Conservation (phyloP, 2,888 invertebrate species). For the Conops quadrifasciatus region DNA sequence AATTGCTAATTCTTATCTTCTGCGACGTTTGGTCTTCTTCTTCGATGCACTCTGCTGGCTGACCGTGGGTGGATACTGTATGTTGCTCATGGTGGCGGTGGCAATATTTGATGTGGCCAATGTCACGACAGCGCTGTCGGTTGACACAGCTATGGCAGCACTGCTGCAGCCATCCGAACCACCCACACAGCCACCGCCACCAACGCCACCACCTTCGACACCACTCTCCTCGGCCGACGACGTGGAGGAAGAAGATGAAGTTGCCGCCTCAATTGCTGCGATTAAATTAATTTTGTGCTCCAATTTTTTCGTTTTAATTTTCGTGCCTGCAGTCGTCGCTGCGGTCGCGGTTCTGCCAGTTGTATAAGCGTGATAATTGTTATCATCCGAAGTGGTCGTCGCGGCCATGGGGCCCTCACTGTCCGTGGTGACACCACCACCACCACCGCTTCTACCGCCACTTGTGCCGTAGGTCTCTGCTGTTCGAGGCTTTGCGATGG, state of each 20-base stretch:
- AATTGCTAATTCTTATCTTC: conserved; percentile 66
- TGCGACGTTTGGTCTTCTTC: conserved; percentile 65
- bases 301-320: conserved; percentile 58
- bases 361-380: conserved; percentile 39
- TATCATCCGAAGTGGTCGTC: conserved; percentile 57
- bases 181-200: conserved; percentile 24
- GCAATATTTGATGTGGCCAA: conserved; percentile 21
- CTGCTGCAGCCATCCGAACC: not conserved
- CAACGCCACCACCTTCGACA: conserved; percentile 40
- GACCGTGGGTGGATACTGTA: conserved; percentile 13
- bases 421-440: conserved; percentile 52
- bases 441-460: conserved; percentile 39
- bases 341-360: conserved; percentile 33
- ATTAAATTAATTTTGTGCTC: conserved; percentile 61
- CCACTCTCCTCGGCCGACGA: conserved; percentile 60
- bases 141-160: conserved; percentile 22
- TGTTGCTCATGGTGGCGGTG: conserved; percentile 13
- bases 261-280: conserved; percentile 60
- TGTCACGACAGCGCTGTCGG: conserved; percentile 24
- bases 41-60: conserved; percentile 54
- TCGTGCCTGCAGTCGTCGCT: conserved; percentile 45
- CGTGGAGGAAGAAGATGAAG: conserved; percentile 59
- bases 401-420: conserved; percentile 58
- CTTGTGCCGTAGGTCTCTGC: not conserved
- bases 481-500: not conserved